Percentiles rank a stretch among this genome's conserved stretches.
phyloP scores from a whole-genome alignment of 2,797 vertebrate genomes.

The Sebastes trivittatus region DNA sequence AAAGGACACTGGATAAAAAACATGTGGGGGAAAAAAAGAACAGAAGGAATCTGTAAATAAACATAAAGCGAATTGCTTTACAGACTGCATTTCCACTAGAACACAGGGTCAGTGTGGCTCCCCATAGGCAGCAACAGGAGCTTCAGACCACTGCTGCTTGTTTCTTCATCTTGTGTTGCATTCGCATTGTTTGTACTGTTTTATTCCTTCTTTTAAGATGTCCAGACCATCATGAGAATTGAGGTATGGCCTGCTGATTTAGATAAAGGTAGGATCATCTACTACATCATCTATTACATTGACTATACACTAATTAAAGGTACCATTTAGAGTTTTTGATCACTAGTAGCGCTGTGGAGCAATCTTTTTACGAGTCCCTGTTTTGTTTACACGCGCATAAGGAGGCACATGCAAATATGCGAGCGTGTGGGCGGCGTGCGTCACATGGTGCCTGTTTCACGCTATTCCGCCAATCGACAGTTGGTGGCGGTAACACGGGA shows the following conservation, averaged over 20 bases:
- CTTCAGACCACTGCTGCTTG: background rate
- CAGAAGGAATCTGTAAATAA: conserved; percentile 23
- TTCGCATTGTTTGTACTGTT: conserved; percentile 3
- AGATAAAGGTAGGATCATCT: background rate
- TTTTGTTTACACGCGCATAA: background rate
- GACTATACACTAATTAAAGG: background rate
- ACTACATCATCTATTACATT: background rate
- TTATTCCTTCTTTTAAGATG: background rate
- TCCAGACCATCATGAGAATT: background rate
- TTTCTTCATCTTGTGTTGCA: conserved; percentile 2
- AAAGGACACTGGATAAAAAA: conserved; percentile 16
- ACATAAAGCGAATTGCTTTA: conserved; percentile 19
- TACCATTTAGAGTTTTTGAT: background rate
- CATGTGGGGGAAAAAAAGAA: conserved; percentile 1
- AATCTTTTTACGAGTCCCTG: background rate
- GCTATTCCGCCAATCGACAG: background rate
- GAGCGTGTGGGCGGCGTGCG: background rate
- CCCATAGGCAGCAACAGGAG: background rate
- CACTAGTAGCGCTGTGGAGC: background rate
- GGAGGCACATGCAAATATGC: background rate
- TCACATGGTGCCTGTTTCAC: background rate
- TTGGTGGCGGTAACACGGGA: background rate
- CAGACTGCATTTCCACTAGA: conserved; percentile 12
- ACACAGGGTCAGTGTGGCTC: background rate
- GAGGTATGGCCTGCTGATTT: background rate